A percentile compares a stretch with the other conserved stretches of the same genome.
Evolutionary conservation across 2,113 vertebrate species (phyloP).

Genomic region (Elaphurus davidianus): DNA sequence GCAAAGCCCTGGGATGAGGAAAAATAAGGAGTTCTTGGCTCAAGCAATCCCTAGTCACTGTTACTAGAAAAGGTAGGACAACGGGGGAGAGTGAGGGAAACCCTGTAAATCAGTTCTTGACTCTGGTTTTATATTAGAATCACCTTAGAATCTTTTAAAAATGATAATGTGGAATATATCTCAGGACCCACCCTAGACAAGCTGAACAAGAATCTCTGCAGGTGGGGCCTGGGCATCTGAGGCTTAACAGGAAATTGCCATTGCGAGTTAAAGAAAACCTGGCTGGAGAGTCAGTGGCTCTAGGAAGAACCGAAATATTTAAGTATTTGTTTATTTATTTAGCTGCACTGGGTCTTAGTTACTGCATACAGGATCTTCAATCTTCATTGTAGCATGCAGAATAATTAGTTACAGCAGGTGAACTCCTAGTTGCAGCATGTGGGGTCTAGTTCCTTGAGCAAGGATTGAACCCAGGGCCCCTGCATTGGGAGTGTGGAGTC

Average conservation of each 20-base stretch:
- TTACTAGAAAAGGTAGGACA: neutral
- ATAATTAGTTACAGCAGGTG: neutral
- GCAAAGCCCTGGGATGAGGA: neutral
- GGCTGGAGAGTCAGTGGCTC: neutral
- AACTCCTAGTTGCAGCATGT: neutral
- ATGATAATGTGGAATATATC: neutral
- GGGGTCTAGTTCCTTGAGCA: neutral
- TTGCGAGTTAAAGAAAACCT: neutral
- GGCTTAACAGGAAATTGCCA: neutral
- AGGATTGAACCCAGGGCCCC: neutral
- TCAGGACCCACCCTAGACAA: neutral
- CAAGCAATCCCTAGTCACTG: neutral
- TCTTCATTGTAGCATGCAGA: neutral
- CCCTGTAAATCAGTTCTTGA: neutral
- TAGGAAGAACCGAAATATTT: neutral
- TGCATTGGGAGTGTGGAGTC: neutral
- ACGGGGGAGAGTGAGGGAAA: neutral
- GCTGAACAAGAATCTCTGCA: neutral
- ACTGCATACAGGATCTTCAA: accelerated
- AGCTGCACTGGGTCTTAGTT: neutral
- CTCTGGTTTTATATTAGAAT: neutral
- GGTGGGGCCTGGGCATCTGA: neutral
- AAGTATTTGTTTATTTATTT: neutral
- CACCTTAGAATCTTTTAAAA: neutral
- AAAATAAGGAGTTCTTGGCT: neutral